Evolutionary conservation across 2,888 invertebrate species (phyloP).

Genomic region (Scelioninae gen. 1): DNA sequence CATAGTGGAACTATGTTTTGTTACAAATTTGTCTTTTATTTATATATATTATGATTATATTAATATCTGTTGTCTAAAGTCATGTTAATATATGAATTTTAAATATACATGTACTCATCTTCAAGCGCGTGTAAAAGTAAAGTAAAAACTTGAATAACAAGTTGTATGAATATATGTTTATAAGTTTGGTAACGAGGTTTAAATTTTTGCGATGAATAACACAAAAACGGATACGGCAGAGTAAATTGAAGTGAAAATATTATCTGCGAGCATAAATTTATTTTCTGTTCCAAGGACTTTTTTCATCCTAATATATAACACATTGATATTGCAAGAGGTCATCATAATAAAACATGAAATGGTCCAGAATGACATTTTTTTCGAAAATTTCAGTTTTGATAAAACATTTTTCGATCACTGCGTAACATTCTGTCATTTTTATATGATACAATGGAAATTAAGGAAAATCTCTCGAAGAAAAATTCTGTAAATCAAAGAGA

Average conservation of each 20-base stretch:
- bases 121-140: constrained; percentile 10
- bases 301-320: constrained; percentile 16
- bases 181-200: constrained; percentile 42
- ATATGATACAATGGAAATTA: constrained; percentile 16
- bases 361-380: constrained; percentile 1
- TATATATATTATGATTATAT: constrained; percentile 1
- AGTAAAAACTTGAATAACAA: constrained; percentile 29
- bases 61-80: neutral
- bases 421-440: too few relatives aligned
- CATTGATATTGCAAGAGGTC: neutral
- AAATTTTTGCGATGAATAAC: constrained; percentile 42
- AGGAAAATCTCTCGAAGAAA: constrained; percentile 37
- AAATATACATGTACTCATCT: constrained; percentile 17
- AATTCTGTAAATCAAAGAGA: constrained; percentile 57
- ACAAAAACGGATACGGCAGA: constrained; percentile 35
- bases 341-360: constrained; percentile 1
- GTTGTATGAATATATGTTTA: constrained; percentile 37
- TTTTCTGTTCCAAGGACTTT: constrained; percentile 25
- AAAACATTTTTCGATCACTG: too few relatives aligned
- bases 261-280: constrained; percentile 41
- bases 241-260: constrained; percentile 52
- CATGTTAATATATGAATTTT: constrained; percentile 20
- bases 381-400: neutral
- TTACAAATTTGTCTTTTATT: neutral
- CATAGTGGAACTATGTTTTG: too few relatives aligned